Conservation (phyloP, 1,140 invertebrate genomes). For the Anadara kagoshimensis region DNA sequence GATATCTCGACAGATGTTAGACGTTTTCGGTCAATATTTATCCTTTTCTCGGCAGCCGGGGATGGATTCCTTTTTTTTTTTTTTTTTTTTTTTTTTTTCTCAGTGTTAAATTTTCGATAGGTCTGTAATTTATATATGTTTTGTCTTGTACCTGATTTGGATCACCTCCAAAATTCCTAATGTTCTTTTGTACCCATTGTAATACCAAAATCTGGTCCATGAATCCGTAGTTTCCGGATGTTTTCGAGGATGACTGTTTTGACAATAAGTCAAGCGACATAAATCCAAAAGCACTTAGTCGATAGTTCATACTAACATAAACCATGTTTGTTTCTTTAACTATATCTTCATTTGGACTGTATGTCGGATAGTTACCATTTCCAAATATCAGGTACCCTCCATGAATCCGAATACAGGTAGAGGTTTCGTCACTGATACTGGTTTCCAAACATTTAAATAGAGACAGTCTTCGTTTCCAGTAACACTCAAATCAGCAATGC, state of each 20-base stretch:
- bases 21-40: no score
- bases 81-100: no score
- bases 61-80: no score
- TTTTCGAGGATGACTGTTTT: slow-evolving; percentile 82
- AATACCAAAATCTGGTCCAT: slow-evolving; percentile 42
- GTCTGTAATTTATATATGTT: no score
- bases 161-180: slow-evolving; percentile 44
- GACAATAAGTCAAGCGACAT: slow-evolving; percentile 77
- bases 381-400: slow-evolving; percentile 83
- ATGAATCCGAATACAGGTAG: slow-evolving; percentile 84
- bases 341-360: slow-evolving; percentile 35
- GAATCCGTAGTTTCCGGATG: slow-evolving; percentile 61
- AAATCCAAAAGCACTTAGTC: slow-evolving; percentile 90
- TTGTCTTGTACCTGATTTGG: slow-evolving; percentile 33
- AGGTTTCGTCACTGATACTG: slow-evolving; percentile 14
- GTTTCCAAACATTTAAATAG: slow-evolving; percentile 57
- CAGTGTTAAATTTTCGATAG: no score
- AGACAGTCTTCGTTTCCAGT: slow-evolving; percentile 55
- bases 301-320: slow-evolving; percentile 88
- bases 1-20: no score
- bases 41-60: no score
- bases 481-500: slow-evolving; percentile 51
- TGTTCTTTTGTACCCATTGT: slow-evolving; percentile 46
- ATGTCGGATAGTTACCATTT: slow-evolving; percentile 85
- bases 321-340: slow-evolving; percentile 87